Evolutionary conservation across 2,888 invertebrate species (phyloP), one percentile per base, ranked within the genome.

Genomic region (Oeneis ivallda): DNA sequence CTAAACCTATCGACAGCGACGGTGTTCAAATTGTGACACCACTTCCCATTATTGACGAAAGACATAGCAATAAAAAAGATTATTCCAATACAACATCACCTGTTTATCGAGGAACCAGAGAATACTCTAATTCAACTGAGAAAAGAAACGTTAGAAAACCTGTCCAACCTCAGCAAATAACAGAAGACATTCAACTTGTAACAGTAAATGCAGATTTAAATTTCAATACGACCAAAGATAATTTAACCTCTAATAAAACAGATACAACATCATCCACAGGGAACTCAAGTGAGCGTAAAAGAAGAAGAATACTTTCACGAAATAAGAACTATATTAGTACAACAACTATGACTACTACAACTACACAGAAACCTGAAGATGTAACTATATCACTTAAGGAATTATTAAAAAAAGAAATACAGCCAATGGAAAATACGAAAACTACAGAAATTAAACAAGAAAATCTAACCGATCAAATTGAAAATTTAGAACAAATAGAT

Each of bases 71-170:
- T 9, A 82, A 77, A 58, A 71, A 74, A 10, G 79, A 79, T 45
- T 63, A 71, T 26, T 72, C 78, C 2, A 81, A 84, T 15, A 79
- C 80, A 68, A 73, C 81, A 2, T 73, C 88, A 10, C 90, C 90
- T 3, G 81, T 91, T 0, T 91, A 91, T 58, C 79, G 88, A 73
- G 86, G 83, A 15, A 86, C 79, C 41, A 85, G 90, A 76, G 85
- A 87, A 34, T 76, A 78, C 26, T 82, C 75, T n/a, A 75, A 74
- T 37, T 74, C 76, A 5, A 76, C 72, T 26, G 77, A 67, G 17
- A 76, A 68, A 64, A 81, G 75, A 59, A 76, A 75, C 19, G 61
- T 70, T 9, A 78, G 73, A 67, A 65, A 52, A 74, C 76, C 57
- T 15, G 50, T 26, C 37, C 79, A 75, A 52, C 70, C 73, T 47